These are phyloP conservation scores for Spermophilus dauricus DNA, from an alignment of 2,113 vertebrate genomes.

Conservation along the genomic window DNA sequence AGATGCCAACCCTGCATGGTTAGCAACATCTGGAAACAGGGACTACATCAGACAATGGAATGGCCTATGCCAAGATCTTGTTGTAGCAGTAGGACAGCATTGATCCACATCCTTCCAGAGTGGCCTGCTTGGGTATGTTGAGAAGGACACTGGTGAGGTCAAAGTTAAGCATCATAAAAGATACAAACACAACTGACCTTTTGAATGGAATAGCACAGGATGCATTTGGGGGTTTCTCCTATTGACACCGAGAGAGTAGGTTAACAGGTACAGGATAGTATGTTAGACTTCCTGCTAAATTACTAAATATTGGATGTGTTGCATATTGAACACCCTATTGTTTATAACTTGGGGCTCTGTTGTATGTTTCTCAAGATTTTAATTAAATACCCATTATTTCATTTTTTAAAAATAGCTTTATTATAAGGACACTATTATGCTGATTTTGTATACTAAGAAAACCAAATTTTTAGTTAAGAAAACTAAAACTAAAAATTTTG, in stretches of 20 bases:
- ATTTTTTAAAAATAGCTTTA: neutral
- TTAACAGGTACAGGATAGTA: neutral
- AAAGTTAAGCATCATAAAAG: neutral
- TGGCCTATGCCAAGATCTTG: neutral
- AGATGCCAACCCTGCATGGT: neutral
- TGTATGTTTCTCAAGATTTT: neutral
- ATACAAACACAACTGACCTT: neutral
- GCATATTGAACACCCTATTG: neutral
- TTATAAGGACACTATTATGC: neutral
- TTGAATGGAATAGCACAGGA: neutral
- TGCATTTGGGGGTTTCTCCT: neutral
- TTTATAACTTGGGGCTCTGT: neutral
- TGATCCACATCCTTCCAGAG: neutral
- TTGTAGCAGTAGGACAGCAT: neutral
- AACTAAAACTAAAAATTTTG: neutral
- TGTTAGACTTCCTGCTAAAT: neutral
- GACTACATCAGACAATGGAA: neutral
- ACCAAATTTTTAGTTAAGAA: neutral
- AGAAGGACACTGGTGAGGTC: rapidly evolving
- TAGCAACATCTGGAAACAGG: neutral
- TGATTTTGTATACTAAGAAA: neutral
- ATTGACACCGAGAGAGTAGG: neutral
- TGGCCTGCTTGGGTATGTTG: neutral
- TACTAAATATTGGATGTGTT: neutral
- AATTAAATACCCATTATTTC: neutral